Evolutionary conservation across 1,140 invertebrate species (phyloP), one percentile per base, ranked within the genome.

Genomic region (Pseudomyrmex concolor): DNA sequence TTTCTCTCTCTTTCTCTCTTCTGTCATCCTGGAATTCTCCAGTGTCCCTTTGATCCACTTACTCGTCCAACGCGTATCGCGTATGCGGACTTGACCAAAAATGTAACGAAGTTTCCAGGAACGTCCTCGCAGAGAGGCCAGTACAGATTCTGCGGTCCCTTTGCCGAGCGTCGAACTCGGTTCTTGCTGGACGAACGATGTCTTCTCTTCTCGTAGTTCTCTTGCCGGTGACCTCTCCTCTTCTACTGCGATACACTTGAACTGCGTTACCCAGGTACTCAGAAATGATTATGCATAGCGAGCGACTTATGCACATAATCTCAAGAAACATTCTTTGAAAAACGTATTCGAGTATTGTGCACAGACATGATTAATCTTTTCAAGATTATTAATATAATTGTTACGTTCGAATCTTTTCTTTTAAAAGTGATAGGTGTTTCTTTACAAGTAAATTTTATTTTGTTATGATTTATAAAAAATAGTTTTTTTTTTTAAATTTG

Each of bases 101-200:
- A 93, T 93, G 89, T 92, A 93, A 93, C 92, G 94, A 94, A 93
- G 91, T 93, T 94, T 91, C 80, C 81, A 83, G 84, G 83, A 90
- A 90, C 84, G 86, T 88, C 89, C 88, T 82, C 83, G 83, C 71
- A 91, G 82, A 86, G 86, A 91, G 89, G 89, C 84, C 83, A 87
- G 86, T 84, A 85, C 89, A 92, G 91, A 93, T 93, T 94, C 91
- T 92, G 92, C 89, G 92, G 92, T 93, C 90, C 89, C 92, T 93
- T 93, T 93, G 92, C 87, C 83, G 85, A 62, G 72, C 76, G 81
- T 86, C 85, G 84, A 87, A 83, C 74, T 64, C 81, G 22, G 85
- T 86, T 84, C 68, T 86, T 87, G 73, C 67, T 84, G 19, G 57
- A 74, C 51, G 68, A 74, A 73, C 70, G 78, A 82, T 54, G 25